phyloP scores from a whole-genome alignment of 2,797 vertebrate species.

The Gallinago stenura region DNA sequence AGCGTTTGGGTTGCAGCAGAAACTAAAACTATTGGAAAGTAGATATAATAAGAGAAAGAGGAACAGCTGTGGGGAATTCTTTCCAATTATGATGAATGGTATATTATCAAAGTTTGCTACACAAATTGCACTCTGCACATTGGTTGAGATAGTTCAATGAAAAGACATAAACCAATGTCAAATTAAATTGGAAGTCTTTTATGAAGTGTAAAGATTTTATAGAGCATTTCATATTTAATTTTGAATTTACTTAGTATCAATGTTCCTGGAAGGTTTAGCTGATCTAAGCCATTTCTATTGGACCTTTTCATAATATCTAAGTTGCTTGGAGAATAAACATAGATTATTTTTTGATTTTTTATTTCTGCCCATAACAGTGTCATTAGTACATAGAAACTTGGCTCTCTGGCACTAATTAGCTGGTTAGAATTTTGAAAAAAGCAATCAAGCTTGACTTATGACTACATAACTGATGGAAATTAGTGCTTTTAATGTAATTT shows the following conservation, averaged over 20 bases:
- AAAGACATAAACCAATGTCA: conserved; percentile 44
- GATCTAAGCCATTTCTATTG: not conserved
- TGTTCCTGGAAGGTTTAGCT: conserved; percentile 37
- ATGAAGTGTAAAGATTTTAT: conserved; percentile 14
- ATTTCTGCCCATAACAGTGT: not conserved
- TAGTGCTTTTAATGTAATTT: not conserved
- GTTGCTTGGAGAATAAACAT: not conserved
- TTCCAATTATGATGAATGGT: conserved; percentile 6
- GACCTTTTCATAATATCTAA: conserved; percentile 24
- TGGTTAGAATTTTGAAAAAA: not conserved
- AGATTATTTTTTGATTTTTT: not conserved
- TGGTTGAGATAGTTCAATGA: conserved; percentile 38
- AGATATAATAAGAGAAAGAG: not conserved
- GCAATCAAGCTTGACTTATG: not conserved
- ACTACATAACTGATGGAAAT: conserved; percentile 9
- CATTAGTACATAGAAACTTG: not conserved
- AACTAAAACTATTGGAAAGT: not conserved
- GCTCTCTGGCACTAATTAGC: not conserved
- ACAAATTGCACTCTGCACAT: not conserved
- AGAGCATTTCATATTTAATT: conserved; percentile 64
- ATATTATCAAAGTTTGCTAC: not conserved
- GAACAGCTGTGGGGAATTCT: not conserved
- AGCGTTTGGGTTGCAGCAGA: not conserved
- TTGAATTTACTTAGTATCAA: conserved; percentile 38
- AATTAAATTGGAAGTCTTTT: conserved; percentile 57